These are phyloP conservation scores for Phlogophora meticulosa DNA, from an alignment of 2,888 invertebrate genomes.

Conservation along the genomic window DNA sequence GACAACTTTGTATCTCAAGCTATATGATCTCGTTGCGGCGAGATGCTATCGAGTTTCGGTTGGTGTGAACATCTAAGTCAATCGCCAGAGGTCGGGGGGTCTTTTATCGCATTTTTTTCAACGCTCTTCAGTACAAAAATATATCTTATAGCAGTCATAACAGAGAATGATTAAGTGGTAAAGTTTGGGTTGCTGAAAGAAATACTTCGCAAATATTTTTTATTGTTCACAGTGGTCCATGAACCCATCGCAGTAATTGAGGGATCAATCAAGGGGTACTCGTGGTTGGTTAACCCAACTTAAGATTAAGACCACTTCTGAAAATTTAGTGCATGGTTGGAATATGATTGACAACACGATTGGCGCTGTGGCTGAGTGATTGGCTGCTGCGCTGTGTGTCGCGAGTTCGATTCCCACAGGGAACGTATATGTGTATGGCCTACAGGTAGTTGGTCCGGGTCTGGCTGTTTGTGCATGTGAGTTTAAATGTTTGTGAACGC, in stretches of 20 bases:
- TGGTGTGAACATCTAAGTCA: slow-evolving; percentile 31
- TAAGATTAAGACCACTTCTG: slow-evolving; percentile 3
- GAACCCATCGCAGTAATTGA: slow-evolving; percentile 21
- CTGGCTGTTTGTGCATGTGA: too few relatives aligned
- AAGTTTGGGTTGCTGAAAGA: slow-evolving; percentile 39
- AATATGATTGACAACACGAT: too few relatives aligned
- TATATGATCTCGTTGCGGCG: slow-evolving; percentile 35
- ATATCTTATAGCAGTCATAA: slow-evolving; percentile 39
- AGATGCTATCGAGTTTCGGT: slow-evolving; percentile 33
- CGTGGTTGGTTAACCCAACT: slow-evolving; percentile 19
- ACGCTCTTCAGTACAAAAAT: slow-evolving; percentile 12
- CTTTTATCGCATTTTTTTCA: slow-evolving; percentile 15
- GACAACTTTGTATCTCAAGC: slow-evolving; percentile 49
- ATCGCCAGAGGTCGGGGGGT: slow-evolving; percentile 30
- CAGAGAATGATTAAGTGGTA: slow-evolving; percentile 37
- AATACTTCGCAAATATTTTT: slow-evolving; percentile 9
- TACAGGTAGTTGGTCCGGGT: too few relatives aligned
- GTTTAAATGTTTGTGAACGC: too few relatives aligned
- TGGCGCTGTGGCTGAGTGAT: too few relatives aligned
- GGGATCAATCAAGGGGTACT: slow-evolving; percentile 15
- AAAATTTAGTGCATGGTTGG: not conserved
- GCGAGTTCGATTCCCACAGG: too few relatives aligned
- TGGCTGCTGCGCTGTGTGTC: too few relatives aligned
- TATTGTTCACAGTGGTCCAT: slow-evolving; percentile 16
- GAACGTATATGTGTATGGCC: too few relatives aligned